Evolutionary conservation across 2,113 vertebrate genomes (phyloP).

Genomic region (Poeciliopsis turrubarensis): DNA sequence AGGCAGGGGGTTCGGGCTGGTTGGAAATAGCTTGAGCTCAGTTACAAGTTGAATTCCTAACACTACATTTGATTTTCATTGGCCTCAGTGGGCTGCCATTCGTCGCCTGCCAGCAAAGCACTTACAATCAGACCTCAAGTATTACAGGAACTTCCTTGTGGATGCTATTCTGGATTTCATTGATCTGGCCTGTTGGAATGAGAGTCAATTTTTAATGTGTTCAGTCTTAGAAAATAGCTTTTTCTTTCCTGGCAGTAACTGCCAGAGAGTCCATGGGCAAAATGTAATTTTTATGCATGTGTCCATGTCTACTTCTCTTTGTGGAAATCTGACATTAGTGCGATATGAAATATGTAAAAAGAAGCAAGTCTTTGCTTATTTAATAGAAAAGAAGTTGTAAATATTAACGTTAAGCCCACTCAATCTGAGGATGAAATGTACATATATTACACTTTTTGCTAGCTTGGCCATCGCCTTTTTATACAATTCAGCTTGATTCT

Average conservation of each 20-base stretch:
- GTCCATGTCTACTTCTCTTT: neutral
- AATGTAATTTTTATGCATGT: slow-evolving; percentile 8
- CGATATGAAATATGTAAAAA: neutral
- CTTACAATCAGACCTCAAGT: slow-evolving; percentile 55
- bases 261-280: slow-evolving; percentile 16
- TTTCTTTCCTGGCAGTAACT: neutral
- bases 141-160: slow-evolving; percentile 47
- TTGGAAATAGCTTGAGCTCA: slow-evolving; percentile 55
- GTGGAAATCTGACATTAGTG: neutral
- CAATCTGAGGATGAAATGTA: neutral
- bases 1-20: slow-evolving; percentile 39
- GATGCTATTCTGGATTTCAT: slow-evolving; percentile 53
- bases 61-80: slow-evolving; percentile 54
- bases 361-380: neutral
- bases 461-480: too few relatives aligned
- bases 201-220: slow-evolving; percentile 42
- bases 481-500: too few relatives aligned
- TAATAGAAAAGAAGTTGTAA: neutral
- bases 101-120: slow-evolving; percentile 38
- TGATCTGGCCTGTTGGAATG: slow-evolving; percentile 38
- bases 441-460: neutral
- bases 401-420: neutral
- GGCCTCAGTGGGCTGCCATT: slow-evolving; percentile 31
- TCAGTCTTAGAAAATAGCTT: slow-evolving; percentile 33
- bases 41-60: slow-evolving; percentile 57